Evolutionary conservation across 2,888 invertebrate genomes (phyloP), one percentile per base, ranked within the genome.

Genomic region (Thereva nobilitata): DNA sequence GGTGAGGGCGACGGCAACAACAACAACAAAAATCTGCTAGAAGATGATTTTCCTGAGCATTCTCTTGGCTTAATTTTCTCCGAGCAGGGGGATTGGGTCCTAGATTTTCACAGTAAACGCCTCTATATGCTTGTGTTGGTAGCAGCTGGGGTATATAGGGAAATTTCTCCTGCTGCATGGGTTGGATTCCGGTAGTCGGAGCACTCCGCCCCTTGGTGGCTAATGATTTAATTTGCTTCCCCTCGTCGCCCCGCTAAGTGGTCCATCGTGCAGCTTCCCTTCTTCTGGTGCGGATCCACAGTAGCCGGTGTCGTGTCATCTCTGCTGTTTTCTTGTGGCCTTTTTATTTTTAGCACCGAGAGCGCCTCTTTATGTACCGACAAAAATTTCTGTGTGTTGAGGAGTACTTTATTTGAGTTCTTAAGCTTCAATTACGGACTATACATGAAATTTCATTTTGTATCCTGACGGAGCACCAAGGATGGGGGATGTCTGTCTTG

Each of bases 151-250:
- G 35, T 37, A 49, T 49, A 59, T 57, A 53, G 41, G 42, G 35
- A 23, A 47, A 41, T 54, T 67, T 67, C 67, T 59, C 67, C 67
- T 61, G 35, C 54, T 12, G 44, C 45, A 35, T 12, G 5, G 45
- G 61, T 35, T 38, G n/a, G 44, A 44, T 47, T 53, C 40, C 53
- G 37, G 52, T 5, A 7, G 23, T 45, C 2, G 61, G n/a, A 41
- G 9, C 42, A 64, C 59, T 67, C 44, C 67, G 70, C 67, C 68
- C 70, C 68, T 70, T 70, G 50, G 64, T 67, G 68, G 77, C 78
- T 80, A 79, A 79, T 79, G 79, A 79, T 80, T 79, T 79, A 80
- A 79, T 80, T 79, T 79, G 78, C 76, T 76, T 74, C 75, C 61
- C 61, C 61, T 61, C 23, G 41, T 47, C 61, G 50, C 12, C 41